These are phyloP conservation scores for Lates calcarifer DNA, from an alignment of 2,113 vertebrate genomes.

Conservation along the genomic window DNA sequence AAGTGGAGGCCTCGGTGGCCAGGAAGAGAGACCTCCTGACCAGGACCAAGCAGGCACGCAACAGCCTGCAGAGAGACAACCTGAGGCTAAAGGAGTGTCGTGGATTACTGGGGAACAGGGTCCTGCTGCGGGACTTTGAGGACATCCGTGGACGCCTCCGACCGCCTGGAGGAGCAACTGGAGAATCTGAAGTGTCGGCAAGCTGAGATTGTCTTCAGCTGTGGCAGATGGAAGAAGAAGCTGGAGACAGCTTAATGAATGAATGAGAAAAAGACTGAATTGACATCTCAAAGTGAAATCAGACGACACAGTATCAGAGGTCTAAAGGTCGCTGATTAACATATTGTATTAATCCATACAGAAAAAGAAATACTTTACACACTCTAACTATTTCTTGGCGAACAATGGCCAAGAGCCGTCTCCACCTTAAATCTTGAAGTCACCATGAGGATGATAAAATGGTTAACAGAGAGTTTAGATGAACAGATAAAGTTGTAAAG, in stretches of 20 bases:
- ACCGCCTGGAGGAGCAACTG: slow-evolving; percentile 73
- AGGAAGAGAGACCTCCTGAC: slow-evolving; percentile 79
- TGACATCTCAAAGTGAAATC: background rate
- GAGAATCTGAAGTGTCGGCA: slow-evolving; percentile 78
- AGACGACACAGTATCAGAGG: background rate
- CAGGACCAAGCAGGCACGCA: slow-evolving; percentile 80
- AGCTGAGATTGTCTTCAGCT: slow-evolving; percentile 67
- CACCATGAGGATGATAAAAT: too few relatives aligned
- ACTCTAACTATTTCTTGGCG: too few relatives aligned
- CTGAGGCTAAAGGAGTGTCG: slow-evolving; percentile 75
- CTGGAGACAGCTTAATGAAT: slow-evolving; percentile 27
- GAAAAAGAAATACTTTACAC: too few relatives aligned
- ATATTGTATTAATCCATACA: too few relatives aligned
- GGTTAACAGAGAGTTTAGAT: too few relatives aligned
- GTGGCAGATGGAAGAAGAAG: slow-evolving; percentile 75
- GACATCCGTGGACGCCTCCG: slow-evolving; percentile 73
- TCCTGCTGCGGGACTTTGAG: slow-evolving; percentile 86
- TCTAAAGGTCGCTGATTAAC: too few relatives aligned
- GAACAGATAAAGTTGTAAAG: too few relatives aligned
- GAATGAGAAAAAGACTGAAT: background rate
- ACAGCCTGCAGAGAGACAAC: slow-evolving; percentile 79
- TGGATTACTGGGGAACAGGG: slow-evolving; percentile 86
- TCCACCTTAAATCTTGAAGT: too few relatives aligned
- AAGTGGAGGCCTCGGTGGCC: slow-evolving; percentile 73
- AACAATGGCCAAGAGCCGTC: too few relatives aligned